phyloP scores from a whole-genome alignment of 2,113 vertebrate genomes.

The Paedocypris sp. region DNA sequence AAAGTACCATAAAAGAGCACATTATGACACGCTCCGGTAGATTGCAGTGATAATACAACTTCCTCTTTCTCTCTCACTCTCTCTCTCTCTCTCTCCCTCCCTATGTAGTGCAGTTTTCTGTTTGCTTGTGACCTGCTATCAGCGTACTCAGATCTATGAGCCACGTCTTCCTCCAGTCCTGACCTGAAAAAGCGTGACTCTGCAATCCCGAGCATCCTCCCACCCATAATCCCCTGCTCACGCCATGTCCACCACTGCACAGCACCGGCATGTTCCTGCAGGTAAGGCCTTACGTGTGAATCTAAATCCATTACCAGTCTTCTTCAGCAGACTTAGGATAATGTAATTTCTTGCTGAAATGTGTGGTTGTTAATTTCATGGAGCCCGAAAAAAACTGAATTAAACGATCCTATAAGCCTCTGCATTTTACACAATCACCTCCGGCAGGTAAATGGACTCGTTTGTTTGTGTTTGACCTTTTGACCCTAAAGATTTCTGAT shows the following conservation, averaged over 20 bases:
- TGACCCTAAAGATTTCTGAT: neutral
- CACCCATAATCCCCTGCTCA: constrained; percentile 4
- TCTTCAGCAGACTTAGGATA: neutral
- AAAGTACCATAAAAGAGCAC: constrained; percentile 23
- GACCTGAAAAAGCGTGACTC: constrained; percentile 13
- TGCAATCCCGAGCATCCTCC: neutral
- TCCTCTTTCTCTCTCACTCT: constrained; percentile 12
- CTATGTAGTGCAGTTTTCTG: constrained; percentile 28
- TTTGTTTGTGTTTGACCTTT: neutral
- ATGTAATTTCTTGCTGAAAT: neutral
- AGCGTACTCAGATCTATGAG: constrained; percentile 34
- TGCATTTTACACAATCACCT: neutral
- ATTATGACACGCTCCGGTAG: constrained; percentile 17
- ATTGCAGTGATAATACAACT: constrained; percentile 14
- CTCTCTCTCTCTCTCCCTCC: constrained; percentile 13
- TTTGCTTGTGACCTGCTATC: constrained; percentile 27
- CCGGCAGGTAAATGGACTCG: neutral
- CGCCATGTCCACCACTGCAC: neutral
- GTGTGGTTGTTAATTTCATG: neutral
- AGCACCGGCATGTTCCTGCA: neutral
- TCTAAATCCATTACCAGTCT: neutral
- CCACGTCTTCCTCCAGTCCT: constrained; percentile 11
- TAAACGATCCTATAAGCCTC: neutral
- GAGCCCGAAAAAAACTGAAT: neutral
- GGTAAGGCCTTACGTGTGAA: constrained; percentile 3